phyloP scores from a whole-genome alignment of 2,797 vertebrate species.

The Rhinichthys osculus region DNA sequence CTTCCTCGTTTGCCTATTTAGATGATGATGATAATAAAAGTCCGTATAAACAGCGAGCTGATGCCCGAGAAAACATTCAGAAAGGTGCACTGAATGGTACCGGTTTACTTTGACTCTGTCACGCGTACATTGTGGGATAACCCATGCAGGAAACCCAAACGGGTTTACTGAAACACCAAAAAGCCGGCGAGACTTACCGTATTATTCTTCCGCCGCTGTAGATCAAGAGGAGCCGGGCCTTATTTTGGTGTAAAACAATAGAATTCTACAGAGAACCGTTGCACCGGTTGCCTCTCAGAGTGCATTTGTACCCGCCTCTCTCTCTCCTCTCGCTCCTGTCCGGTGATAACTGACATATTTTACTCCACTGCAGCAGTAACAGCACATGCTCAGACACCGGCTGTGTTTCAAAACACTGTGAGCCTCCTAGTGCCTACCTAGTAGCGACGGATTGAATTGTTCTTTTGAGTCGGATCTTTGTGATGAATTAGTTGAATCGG shows the following conservation, averaged over 20 bases:
- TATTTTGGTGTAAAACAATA: conserved; percentile 24
- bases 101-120: background rate
- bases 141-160: background rate
- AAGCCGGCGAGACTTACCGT: conserved; percentile 48
- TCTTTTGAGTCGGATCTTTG: background rate
- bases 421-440: conserved; percentile 59
- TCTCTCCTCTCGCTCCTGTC: conserved; percentile 64
- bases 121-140: background rate
- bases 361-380: conserved; percentile 75
- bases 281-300: conserved; percentile 32
- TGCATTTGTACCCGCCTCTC: background rate
- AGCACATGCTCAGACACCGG: conserved; percentile 75
- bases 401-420: conserved; percentile 57
- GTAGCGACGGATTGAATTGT: conserved; percentile 64
- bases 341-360: conserved; percentile 77
- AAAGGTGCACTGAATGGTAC: background rate
- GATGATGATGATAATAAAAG: background rate
- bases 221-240: background rate
- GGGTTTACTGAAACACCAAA: background rate
- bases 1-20: conserved; percentile 23
- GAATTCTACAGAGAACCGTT: background rate
- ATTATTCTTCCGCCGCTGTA: conserved; percentile 39
- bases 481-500: background rate
- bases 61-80: background rate
- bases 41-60: background rate